phyloP scores from a whole-genome alignment of 2,888 invertebrate species.

The Drosophila falleni region DNA sequence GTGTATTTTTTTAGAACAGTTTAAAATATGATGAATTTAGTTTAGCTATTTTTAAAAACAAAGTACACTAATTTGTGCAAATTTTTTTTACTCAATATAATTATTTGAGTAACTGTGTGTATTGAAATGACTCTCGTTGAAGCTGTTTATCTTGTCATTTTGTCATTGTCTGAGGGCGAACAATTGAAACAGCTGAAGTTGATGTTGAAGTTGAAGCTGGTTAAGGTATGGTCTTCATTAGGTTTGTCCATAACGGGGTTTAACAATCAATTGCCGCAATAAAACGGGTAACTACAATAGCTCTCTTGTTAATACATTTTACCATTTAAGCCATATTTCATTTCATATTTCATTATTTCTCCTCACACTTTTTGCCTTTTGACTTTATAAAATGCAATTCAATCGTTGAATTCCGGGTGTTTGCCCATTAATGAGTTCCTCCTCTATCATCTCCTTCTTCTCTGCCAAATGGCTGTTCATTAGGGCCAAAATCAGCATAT shows the following conservation, averaged over 20 bases:
- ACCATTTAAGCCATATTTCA: slow-evolving; percentile 9
- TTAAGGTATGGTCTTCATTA: slow-evolving; percentile 49
- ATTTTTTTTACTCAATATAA: background rate
- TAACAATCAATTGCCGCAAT: slow-evolving; percentile 8
- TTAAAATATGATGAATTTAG: background rate
- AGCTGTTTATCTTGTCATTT: slow-evolving; percentile 5
- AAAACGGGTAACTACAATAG: slow-evolving; percentile 12
- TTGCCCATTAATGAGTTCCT: slow-evolving; percentile 34
- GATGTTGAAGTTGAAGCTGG: slow-evolving; percentile 28
- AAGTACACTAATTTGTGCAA: background rate
- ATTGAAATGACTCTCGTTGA: slow-evolving; percentile 12
- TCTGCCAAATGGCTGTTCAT: slow-evolving; percentile 42
- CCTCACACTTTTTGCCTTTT: background rate
- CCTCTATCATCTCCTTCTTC: slow-evolving; percentile 5
- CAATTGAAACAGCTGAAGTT: slow-evolving; percentile 34
- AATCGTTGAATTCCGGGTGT: slow-evolving; percentile 16
- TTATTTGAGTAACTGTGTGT: background rate
- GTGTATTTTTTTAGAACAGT: no score
- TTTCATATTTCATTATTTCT: slow-evolving; percentile 14
- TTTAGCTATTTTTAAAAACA: background rate
- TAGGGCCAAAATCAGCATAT: slow-evolving; percentile 62
- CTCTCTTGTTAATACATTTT: slow-evolving; percentile 14
- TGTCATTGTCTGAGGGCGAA: slow-evolving; percentile 27
- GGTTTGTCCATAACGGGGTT: slow-evolving; percentile 34
- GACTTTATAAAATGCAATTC: slow-evolving; percentile 14